Base-by-base conservation (phyloP, 35 echinoderm and acorn worm genomes). In the Eucidaris tribuloides region DNA sequence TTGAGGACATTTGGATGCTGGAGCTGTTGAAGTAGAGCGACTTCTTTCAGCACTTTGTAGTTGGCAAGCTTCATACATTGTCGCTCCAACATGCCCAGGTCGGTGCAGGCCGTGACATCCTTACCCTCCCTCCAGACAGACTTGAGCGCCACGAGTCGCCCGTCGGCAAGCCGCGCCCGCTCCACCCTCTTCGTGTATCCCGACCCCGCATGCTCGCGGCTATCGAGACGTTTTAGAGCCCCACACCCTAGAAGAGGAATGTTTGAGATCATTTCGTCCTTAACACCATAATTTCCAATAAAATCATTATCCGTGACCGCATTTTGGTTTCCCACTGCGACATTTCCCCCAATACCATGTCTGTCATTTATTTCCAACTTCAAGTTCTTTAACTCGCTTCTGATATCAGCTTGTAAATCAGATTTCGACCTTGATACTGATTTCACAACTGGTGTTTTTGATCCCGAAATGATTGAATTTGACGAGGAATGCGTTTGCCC, bases 31-130 rank as follows among this genome's bases (percentile, higher is more conserved):
- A 94, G 57, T 22, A 94, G 55, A 0, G 91, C 91, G 58, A 89
- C 71, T 36, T 94, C 91, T 43, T 94, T 94, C 48, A 89, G 27
- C 19, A 94, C 33, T 80, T 94, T 94, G 76, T 89, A 94, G 54
- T 84, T 88, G 7, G 91, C 91, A 19, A 94, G 77, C 61, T 49
- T 71, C 41, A 71, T 77, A 52, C 91, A 94, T 46, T 88, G 58
- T 0, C 58, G 32, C 11, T 45, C 43, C 27, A 14, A 29, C 85
- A 88, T 81, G 42, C 85, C 85, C 40, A 27, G 60, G 32, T 80
- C 5, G 2, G 42, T 5, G 40, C 85, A 88, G 25, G 62, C 42
- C 6, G 58, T 64, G 6, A 62, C 60, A 65, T 88, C 85, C 1
- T 62, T 31, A 43, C 85, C 85, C 17, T 68, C 46, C 23, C 36